Base-by-base conservation (phyloP, 2,113 vertebrate genomes). In the Hypocryptadius cinnamomeus region DNA sequence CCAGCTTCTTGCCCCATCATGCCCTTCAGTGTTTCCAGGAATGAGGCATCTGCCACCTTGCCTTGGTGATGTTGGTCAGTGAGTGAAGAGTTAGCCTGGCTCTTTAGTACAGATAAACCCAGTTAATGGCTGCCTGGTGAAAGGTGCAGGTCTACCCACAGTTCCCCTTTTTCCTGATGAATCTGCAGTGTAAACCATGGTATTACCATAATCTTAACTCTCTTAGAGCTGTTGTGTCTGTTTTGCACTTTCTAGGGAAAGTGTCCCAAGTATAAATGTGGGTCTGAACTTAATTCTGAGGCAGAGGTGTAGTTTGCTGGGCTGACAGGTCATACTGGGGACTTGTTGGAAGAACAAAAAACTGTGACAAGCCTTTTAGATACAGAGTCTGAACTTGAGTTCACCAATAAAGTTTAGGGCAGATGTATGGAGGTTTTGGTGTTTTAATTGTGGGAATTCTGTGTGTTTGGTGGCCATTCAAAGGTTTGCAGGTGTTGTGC, bases 231-330 rank as follows among this genome's bases (percentile, higher is more conserved):
- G 4, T 37, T 57, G 10, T 56, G 53, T 48, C 30, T 1, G 2
- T 68, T 73, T 44, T 68, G 28, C 0, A 0, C 35, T 51, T 76
- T 25, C 28, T 11, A 8, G 40, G 39, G 22, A 45, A 44, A 69
- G 50, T 0, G 0, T 64, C 48, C 30, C 76, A 40, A 12, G 7
- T 70, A 11, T 2, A 53, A 69, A 40, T 3, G 2, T 44, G 45
- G 4, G 14, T 39, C 35, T 61, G 40, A n/a, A n/a, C 37, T 87
- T 80, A 44, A 47, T 14, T 9, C 87, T 37, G 35, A 31, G 35
- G 31, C 17, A 19, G 24, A 82, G 14, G 6, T 72, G 37, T 72
- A 56, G 23, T 39, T 64, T 86, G 37, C 54, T 92, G 54, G 27
- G 12, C 47, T 90, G 53, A 47, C 15, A 39, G 48, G 21, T 69